phyloP scores from a whole-genome alignment of 2,797 vertebrate genomes.

The Carduelis carduelis region DNA sequence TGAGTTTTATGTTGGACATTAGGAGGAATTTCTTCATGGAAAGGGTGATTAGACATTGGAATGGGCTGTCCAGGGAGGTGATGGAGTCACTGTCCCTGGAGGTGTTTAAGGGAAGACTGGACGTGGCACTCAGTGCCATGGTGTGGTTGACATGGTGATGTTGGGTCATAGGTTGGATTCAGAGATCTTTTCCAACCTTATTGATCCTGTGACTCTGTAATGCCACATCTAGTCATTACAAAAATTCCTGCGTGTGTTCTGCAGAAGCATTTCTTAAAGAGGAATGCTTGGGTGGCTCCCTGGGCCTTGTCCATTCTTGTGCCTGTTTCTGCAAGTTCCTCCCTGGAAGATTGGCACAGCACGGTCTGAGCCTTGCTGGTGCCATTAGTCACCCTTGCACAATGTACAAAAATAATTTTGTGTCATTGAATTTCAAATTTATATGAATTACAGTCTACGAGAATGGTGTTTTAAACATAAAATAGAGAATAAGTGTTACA shows the following conservation, averaged over 20 bases:
- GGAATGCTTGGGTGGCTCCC: not conserved
- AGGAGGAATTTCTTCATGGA: not conserved
- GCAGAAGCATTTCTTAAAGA: not conserved
- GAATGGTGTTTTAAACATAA: not conserved
- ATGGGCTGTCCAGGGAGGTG: not conserved
- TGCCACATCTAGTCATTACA: not conserved
- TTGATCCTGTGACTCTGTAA: not conserved
- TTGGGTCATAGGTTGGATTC: not conserved
- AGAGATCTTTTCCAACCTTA: not conserved
- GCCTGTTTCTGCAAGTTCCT: not conserved
- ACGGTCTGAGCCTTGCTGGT: not conserved
- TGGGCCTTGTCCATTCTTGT: not conserved
- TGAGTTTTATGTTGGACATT: no score
- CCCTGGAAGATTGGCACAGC: rapidly evolving
- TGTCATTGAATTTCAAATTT: not conserved
- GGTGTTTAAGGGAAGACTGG: not conserved
- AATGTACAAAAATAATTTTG: not conserved
- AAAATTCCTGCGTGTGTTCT: not conserved
- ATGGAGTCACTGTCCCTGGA: not conserved
- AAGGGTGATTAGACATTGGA: not conserved
- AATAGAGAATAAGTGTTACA: not conserved
- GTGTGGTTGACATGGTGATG: not conserved
- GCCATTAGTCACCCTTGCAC: not conserved
- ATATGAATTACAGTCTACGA: not conserved
- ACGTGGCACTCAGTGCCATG: rapidly evolving